Evolutionary conservation across 2,888 invertebrate genomes (phyloP).

Genomic region (Amiota communis): DNA sequence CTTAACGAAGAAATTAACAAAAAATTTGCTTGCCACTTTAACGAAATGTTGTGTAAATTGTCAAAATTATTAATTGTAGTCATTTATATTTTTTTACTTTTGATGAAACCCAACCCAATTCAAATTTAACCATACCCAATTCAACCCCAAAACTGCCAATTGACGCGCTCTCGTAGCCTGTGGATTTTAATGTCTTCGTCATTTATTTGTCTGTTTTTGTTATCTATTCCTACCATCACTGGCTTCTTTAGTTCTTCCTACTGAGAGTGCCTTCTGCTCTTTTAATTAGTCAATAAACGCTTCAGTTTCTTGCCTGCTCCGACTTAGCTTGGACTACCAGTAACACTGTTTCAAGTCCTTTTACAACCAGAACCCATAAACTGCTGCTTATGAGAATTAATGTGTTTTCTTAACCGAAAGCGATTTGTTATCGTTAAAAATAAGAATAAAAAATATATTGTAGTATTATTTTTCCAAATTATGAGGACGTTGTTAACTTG

Average conservation of each 20-base stretch:
- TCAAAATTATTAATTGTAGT: constrained; percentile 68
- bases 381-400: constrained; percentile 58
- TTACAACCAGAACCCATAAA: background rate
- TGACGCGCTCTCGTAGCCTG: constrained; percentile 34
- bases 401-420: constrained; percentile 59
- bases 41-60: constrained; percentile 64
- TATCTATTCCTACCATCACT: background rate
- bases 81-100: constrained; percentile 40
- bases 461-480: constrained; percentile 27
- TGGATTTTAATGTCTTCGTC: constrained; percentile 11
- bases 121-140: constrained; percentile 9
- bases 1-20: background rate
- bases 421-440: constrained; percentile 65
- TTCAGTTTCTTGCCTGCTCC: constrained; percentile 39
- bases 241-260: background rate
- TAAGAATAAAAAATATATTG: constrained; percentile 23
- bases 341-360: no score
- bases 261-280: constrained; percentile 14
- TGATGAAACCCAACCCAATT: background rate
- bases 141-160: constrained; percentile 8
- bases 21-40: constrained; percentile 13
- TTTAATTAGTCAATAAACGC: constrained; percentile 64
- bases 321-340: background rate
- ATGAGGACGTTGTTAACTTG: constrained; percentile 50
- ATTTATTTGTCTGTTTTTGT: background rate